These are phyloP conservation scores for Knipowitschia caucasica DNA, from an alignment of 2,797 vertebrate species.

Conservation along the genomic window DNA sequence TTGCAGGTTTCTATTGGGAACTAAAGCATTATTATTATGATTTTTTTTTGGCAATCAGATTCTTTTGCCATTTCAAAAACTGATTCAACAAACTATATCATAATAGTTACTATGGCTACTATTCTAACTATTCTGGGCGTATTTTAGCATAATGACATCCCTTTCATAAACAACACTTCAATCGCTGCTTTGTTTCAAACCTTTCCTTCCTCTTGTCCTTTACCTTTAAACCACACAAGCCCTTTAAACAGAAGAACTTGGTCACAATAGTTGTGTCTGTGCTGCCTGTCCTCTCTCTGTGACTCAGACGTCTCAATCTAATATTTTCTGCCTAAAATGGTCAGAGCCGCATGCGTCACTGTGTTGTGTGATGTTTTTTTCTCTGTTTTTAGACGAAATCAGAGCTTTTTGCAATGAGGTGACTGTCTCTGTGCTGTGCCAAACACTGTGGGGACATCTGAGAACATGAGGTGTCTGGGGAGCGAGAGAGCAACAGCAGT, in stretches of 20 bases:
- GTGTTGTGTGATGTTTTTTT: conserved; percentile 13
- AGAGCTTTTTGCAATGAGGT: conserved; percentile 32
- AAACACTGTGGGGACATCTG: conserved; percentile 24
- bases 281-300: conserved; percentile 7
- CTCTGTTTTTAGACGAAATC: conserved; percentile 28
- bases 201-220: not conserved
- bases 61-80: no score
- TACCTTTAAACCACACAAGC: not conserved
- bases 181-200: not conserved
- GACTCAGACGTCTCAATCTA: conserved; percentile 40
- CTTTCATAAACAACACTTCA: no score
- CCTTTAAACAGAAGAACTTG: not conserved
- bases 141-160: no score
- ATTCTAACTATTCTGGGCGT: no score
- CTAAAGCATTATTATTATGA: no score
- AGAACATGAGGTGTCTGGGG: conserved; percentile 8
- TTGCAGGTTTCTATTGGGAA: no score
- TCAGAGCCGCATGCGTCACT: conserved; percentile 4
- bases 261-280: not conserved
- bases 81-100: no score
- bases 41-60: no score
- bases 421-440: conserved; percentile 21
- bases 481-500: not conserved
- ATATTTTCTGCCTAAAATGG: conserved; percentile 1
- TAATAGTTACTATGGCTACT: no score